phyloP scores from a whole-genome alignment of 1,140 invertebrate species.

The Drosophila parabipectinata region DNA sequence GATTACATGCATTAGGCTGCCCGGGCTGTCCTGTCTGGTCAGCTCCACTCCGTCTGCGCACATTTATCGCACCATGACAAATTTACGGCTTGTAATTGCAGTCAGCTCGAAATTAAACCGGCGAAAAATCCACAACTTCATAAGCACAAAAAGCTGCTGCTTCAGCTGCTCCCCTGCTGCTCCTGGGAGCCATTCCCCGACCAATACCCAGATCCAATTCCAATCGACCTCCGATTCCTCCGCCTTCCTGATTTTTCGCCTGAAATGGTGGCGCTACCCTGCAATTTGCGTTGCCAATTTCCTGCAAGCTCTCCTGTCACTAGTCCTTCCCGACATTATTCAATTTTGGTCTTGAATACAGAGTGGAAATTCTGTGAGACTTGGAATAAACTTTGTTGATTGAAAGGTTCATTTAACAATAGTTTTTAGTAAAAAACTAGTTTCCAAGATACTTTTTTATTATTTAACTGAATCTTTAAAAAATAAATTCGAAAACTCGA shows the following conservation, averaged over 20 bases:
- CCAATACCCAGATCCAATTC: conserved; percentile 10
- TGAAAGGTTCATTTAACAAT: too few species aligned
- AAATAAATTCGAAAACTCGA: too few species aligned
- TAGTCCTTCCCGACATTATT: conserved; percentile 23
- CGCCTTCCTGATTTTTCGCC: conserved; percentile 39
- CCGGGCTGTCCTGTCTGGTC: conserved; percentile 27
- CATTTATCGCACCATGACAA: conserved; percentile 82
- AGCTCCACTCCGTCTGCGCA: conserved; percentile 17
- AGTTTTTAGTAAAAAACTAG: too few species aligned
- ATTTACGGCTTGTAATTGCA: conserved; percentile 83
- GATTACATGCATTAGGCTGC: conserved; percentile 81
- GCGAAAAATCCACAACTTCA: conserved; percentile 78
- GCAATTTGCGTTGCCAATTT: conserved; percentile 76
- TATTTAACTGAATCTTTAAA: too few species aligned
- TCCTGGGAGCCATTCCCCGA: background rate
- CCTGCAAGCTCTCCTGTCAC: conserved; percentile 54
- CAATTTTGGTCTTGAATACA: conserved; percentile 18
- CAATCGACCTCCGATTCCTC: conserved; percentile 8
- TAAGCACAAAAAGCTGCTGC: conserved; percentile 56
- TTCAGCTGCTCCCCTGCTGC: background rate
- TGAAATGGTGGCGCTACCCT: conserved; percentile 58
- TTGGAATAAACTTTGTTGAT: too few species aligned
- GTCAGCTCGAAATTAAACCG: conserved; percentile 69
- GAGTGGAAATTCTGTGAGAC: background rate
- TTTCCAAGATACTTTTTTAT: too few species aligned